Base-by-base conservation (phyloP, 1,140 invertebrate species). In the Polypedilum pembai region DNA sequence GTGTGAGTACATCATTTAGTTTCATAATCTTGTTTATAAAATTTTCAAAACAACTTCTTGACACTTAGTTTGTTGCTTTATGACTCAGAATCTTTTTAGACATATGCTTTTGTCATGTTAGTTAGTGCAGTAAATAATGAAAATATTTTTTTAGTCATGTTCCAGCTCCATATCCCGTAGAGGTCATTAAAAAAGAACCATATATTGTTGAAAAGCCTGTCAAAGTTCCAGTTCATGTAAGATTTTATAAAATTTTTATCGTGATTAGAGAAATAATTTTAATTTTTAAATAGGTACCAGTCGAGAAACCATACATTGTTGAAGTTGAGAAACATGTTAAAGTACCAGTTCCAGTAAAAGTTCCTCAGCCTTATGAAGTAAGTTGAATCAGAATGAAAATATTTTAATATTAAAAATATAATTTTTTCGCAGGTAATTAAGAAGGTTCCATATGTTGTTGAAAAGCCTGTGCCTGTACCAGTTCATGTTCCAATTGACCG, bases 171-270 rank as follows among this genome's bases (percentile, higher is more conserved):
- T 86, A 87, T 77, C 86, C 87, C 41, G 86, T 89, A 1, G 65
- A 69, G 20, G 65, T 69, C 17, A 10, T 20, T 8, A 69, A 21
- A 18, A 69, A 69, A 83, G 90, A 91, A 76, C 87, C 90, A 20
- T 86, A 91, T 18, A 87, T 89, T 78, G 90, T 88, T 76, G 87
- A 84, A 40, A 82, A 87, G 45, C 88, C 85, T 66, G 83, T 85
- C 75, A 86, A 86, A 56, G 88, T 89, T 3, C 87, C 89, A 78
- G 87, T 90, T 75, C 89, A 88, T 73, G 86, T 33, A 33, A 33
- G 24, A 3, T 33, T 5, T 1, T 33, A 33, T 33, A 33, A 3
- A 33, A 33, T 33, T 3, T 5, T 33, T 33, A 33, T 33, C 5
- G 24, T 33, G 5, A 33, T 33, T 33, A 33, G 24, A 33, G 1